Conservation (phyloP, 2,888 invertebrate species). For the Tethea ocularis region DNA sequence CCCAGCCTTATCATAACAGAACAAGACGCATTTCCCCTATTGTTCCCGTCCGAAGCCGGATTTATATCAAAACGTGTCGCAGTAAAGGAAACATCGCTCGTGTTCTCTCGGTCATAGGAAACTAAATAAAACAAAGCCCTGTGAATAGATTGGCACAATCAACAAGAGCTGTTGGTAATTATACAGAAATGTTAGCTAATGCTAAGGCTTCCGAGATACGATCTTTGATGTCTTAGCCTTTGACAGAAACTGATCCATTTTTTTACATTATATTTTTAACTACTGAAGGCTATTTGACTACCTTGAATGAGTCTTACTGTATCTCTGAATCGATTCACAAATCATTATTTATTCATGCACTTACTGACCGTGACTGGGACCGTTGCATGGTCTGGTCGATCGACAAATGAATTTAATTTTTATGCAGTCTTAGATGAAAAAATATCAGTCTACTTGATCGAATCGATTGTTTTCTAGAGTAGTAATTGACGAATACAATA, state of each 20-base stretch:
- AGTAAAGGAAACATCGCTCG: neutral
- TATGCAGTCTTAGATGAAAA: neutral
- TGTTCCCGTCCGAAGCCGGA: neutral
- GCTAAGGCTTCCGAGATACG: neutral
- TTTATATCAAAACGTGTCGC: neutral
- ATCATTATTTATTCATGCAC: conserved; percentile 3
- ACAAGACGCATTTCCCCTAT: neutral
- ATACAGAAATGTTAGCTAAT: neutral
- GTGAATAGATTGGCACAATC: neutral
- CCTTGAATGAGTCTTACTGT: neutral
- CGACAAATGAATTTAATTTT: neutral
- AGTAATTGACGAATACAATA: neutral
- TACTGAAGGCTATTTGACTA: neutral
- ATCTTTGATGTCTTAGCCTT: neutral
- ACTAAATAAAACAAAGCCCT: neutral
- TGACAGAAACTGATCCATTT: neutral
- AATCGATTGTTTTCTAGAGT: neutral
- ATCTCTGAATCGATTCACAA: neutral
- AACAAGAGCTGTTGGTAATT: neutral
- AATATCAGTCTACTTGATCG: neutral
- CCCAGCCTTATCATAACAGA: neutral
- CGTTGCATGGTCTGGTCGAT: neutral
- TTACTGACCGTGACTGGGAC: neutral
- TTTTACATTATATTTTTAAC: too few relatives aligned
- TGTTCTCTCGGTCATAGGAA: neutral